phyloP scores from a whole-genome alignment of 2,888 invertebrate genomes.

The Ectemnius cavifrons region DNA sequence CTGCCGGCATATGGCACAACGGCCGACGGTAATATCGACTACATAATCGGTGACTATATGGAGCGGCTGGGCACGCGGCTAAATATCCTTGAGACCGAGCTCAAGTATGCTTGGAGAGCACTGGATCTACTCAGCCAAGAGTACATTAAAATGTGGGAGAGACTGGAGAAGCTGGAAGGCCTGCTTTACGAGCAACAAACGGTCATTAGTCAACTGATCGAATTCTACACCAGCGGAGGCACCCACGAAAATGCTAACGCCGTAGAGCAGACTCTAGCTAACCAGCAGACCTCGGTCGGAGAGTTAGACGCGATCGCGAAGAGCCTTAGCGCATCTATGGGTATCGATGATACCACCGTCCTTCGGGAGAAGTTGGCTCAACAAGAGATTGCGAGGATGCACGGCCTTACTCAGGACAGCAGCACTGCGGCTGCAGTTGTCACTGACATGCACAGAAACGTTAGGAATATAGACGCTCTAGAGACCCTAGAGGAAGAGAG shows the following conservation, averaged over 20 bases:
- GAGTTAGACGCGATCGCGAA: conserved; percentile 75
- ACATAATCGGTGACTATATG: conserved; percentile 94
- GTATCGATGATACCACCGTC: conserved; percentile 72
- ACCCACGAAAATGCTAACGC: conserved; percentile 70
- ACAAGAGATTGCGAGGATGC: conserved; percentile 73
- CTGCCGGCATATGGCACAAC: conserved; percentile 62
- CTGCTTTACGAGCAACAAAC: conserved; percentile 93
- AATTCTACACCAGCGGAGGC: conserved; percentile 85
- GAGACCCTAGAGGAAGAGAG: conserved; percentile 79
- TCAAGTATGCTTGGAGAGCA: conserved; percentile 95
- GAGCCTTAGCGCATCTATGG: conserved; percentile 71
- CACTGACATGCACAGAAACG: conserved; percentile 71
- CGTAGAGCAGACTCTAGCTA: conserved; percentile 63
- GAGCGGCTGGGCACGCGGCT: conserved; percentile 92
- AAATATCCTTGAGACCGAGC: conserved; percentile 92
- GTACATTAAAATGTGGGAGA: conserved; percentile 96
- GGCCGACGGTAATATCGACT: conserved; percentile 79
- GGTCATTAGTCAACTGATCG: conserved; percentile 92
- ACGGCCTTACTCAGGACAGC: conserved; percentile 68
- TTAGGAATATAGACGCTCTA: conserved; percentile 71
- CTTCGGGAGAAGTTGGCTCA: conserved; percentile 72
- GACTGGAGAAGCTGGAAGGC: conserved; percentile 92
- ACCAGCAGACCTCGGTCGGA: conserved; percentile 69
- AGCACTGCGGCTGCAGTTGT: conserved; percentile 64
- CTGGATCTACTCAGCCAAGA: conserved; percentile 93